phyloP scores from a whole-genome alignment of 2,113 vertebrate species.

The Eptatretus burgeri region DNA sequence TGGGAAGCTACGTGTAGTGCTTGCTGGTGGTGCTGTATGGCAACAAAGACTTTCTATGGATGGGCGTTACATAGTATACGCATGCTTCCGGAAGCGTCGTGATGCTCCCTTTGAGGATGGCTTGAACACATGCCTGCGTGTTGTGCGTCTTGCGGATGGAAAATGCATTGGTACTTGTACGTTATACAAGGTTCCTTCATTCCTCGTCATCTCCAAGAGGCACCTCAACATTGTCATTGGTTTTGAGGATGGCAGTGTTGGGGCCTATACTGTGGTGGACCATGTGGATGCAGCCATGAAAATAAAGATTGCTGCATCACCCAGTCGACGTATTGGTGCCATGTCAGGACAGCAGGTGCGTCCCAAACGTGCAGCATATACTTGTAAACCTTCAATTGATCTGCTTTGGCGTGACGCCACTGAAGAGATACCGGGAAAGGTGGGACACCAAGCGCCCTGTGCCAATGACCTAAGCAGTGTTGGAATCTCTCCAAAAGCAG shows the following conservation, averaged over 20 bases:
- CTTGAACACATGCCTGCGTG: conserved; percentile 33
- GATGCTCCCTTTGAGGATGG: conserved; percentile 44
- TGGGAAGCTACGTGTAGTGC: conserved; percentile 61
- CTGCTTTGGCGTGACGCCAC: conserved; percentile 89
- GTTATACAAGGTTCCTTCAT: conserved; percentile 85
- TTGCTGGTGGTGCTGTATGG: conserved; percentile 63
- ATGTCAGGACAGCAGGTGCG: conserved; percentile 44
- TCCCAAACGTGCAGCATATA: conserved; percentile 54
- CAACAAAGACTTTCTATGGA: conserved; percentile 62
- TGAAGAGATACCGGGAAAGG: conserved; percentile 71
- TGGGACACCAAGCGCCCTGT: no score
- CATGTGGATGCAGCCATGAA: conserved; percentile 79
- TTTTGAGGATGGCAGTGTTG: conserved; percentile 85
- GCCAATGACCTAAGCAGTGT: no score
- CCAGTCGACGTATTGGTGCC: conserved; percentile 88
- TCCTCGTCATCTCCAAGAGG: conserved; percentile 58
- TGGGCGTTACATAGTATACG: conserved; percentile 81
- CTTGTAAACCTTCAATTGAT: conserved; percentile 60
- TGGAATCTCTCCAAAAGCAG: no score
- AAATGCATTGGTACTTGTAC: conserved; percentile 94
- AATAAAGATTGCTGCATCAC: conserved; percentile 94
- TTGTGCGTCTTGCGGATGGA: conserved; percentile 82
- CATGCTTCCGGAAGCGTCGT: conserved; percentile 50
- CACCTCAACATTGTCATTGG: conserved; percentile 85
- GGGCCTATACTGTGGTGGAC: conserved; percentile 88